Evolutionary conservation across 2,797 vertebrate genomes (phyloP), one percentile per base, ranked within the genome.

Genomic region (Halcyon chelicuti): DNA sequence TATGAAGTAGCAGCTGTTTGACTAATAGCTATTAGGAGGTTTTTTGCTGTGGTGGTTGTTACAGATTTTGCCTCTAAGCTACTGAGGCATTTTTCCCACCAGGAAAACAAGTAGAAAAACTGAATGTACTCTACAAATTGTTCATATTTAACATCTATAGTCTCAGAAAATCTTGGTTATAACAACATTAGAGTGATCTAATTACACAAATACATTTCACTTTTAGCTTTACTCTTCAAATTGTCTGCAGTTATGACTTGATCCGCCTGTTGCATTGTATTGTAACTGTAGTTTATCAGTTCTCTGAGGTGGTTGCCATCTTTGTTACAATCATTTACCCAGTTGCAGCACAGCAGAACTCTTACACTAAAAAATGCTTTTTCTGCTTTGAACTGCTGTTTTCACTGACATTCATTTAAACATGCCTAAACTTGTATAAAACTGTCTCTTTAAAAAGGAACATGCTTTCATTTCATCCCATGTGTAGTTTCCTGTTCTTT

Each of bases 1-100:
- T 90, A 55, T 93, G 85, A 91, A 93, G 85, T 84, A 85, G 91
- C 95, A 96, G 95, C 95, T 96, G 94, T 96, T 97, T 91, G 76
- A 93, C 87, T 94, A 78, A 84, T 62, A 86, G 89, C 96, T 93
- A 25, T 86, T 90, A 35, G 46, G 82, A 55, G 76, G 7, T 3
- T 23, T 29, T 81, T 89, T 78, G 11, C 78, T 81, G 15, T 79
- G 70, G 40, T 58, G 7, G 75, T 95, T 94, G 49, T 90, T 89
- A 85, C 63, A 93, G 37, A 87, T 79, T 94, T 88, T 33, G 83
- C 62, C 88, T 88, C 70, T 87, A 52, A 92, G 83, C 74, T 93
- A 46, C 68, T 78, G 62, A 66, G 65, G 35, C 58, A 10, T 79
- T 94, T 93, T 91, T 87, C 92, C 55, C 67, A 66, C 33, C 37